phyloP scores from a whole-genome alignment of 2,113 vertebrate genomes.

The Anseranas semipalmata region DNA sequence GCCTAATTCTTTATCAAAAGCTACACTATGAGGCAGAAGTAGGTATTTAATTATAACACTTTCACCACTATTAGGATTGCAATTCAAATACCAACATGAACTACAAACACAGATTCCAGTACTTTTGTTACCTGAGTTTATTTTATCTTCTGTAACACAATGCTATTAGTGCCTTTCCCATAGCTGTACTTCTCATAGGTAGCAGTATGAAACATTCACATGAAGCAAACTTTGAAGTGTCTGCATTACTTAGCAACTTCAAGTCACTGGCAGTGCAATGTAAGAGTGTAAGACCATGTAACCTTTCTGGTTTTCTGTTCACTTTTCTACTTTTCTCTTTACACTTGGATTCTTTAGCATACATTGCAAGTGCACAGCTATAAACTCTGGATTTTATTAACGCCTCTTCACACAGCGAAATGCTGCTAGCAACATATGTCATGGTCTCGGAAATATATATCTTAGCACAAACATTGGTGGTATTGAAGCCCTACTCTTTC shows the following conservation, averaged over 20 bases:
- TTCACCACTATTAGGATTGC: neutral
- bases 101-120: neutral
- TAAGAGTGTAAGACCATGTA: neutral
- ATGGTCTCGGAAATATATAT: neutral
- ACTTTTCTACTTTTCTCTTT: accelerated
- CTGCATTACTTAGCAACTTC: neutral
- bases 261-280: neutral
- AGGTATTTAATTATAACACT: neutral
- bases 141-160: neutral
- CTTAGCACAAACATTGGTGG: neutral
- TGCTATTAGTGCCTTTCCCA: neutral
- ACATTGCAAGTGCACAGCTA: neutral
- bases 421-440: neutral
- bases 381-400: neutral
- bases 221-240: neutral
- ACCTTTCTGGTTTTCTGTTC: neutral
- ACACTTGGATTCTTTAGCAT: neutral
- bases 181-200: neutral
- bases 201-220: neutral
- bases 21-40: neutral
- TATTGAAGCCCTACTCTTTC: neutral
- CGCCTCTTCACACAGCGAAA: neutral
- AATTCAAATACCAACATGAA: neutral
- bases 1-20: slow-evolving; percentile 45
- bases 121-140: neutral